Percentiles rank a stretch among this genome's conserved stretches.
These are phyloP conservation scores for Proales similis DNA, from an alignment of 1,140 invertebrate genomes.

Conservation along the genomic window DNA sequence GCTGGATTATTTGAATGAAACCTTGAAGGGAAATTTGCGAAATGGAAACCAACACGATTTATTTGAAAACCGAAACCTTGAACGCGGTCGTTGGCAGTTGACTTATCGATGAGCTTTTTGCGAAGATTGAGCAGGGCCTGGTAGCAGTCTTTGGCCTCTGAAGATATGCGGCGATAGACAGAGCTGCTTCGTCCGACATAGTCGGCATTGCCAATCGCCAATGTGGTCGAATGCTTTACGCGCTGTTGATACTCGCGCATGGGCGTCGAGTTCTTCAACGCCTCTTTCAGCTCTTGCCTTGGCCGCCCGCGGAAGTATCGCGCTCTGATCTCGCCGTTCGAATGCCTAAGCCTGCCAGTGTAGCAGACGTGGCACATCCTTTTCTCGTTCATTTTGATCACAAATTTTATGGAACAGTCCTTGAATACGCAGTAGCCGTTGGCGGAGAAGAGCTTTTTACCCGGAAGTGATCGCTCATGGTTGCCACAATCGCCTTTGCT, in stretches of 20 bases:
- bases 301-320: slow-evolving; percentile 16
- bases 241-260: slow-evolving; percentile 11
- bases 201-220: slow-evolving; percentile 13
- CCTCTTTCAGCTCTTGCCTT: slow-evolving; percentile 21
- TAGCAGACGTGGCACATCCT: slow-evolving; percentile 12
- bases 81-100: background rate
- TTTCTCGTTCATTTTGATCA: slow-evolving; percentile 35
- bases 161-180: slow-evolving; percentile 20
- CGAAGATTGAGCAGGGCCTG: slow-evolving; percentile 5
- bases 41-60: no score
- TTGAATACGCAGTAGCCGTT: slow-evolving; percentile 33
- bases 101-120: background rate
- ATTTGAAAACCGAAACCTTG: background rate
- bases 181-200: slow-evolving; percentile 14
- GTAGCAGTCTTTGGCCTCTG: slow-evolving; percentile 36
- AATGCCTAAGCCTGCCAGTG: slow-evolving; percentile 16
- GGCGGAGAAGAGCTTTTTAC: slow-evolving; percentile 29
- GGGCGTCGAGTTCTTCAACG: slow-evolving; percentile 23
- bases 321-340: slow-evolving; percentile 2
- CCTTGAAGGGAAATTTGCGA: slow-evolving; percentile 4
- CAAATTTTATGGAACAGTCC: slow-evolving; percentile 24
- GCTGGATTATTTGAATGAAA: slow-evolving; percentile 26
- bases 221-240: background rate
- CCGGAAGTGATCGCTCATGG: background rate
- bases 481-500: background rate